Evolutionary conservation across 2,113 vertebrate species (phyloP).

Genomic region (Antigone vipio): DNA sequence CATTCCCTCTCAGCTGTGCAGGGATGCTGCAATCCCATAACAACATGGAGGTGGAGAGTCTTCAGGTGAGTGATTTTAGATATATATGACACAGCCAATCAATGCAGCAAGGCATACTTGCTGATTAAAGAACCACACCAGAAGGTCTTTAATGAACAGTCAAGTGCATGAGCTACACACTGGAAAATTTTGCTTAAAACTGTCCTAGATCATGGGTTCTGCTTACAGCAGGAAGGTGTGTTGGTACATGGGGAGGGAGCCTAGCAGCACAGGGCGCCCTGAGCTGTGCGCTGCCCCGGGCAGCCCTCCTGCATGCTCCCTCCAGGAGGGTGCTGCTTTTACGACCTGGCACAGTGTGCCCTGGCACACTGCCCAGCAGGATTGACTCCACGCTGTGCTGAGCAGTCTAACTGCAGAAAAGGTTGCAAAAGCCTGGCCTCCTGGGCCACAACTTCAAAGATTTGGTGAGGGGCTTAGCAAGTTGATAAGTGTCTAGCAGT

Average conservation of each 20-base stretch:
- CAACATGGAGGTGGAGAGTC: neutral
- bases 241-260: fast-evolving
- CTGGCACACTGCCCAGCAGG: fast-evolving
- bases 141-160: neutral
- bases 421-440: neutral
- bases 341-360: fast-evolving
- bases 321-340: neutral
- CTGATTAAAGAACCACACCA: neutral
- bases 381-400: neutral
- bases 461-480: neutral
- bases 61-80: neutral
- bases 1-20: neutral
- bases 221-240: neutral
- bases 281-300: fast-evolving
- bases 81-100: neutral
- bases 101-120: neutral
- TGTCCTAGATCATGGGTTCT: neutral
- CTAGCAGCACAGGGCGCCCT: neutral
- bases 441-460: neutral
- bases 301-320: neutral
- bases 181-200: neutral
- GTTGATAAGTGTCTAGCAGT: no score
- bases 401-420: neutral
- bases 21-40: neutral
- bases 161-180: neutral